Base-by-base conservation (phyloP, 2,113 vertebrate genomes). In the Bos javanicus region DNA sequence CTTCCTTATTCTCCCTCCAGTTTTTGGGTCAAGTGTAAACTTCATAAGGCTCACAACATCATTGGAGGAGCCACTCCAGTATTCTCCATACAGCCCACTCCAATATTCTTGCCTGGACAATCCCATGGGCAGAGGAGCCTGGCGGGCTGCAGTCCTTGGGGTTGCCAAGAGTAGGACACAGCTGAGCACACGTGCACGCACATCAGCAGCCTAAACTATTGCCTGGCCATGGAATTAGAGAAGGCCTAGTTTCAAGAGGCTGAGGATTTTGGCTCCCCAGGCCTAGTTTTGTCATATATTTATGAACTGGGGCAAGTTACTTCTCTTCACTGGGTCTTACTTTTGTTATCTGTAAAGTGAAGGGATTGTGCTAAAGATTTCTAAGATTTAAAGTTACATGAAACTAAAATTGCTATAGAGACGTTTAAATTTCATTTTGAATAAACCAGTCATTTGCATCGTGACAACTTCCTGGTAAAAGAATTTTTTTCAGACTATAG, bases 361-460 rank as follows among this genome's bases (percentile, higher is more conserved):
- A 30, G 43, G 14, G 52, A 13, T 87, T 92, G 7, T 86, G 33
- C 6, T 64, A 60, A 80, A 46, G 71, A 88, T 93, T 91, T 90
- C 57, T 94, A 93, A 97, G 43, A 93, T 90, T 46, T 93, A 87
- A 97, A 90, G 39, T 89, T 95, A 19, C 7, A 21, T 13, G 28
- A 96, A 90, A 56, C 17, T 78, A 50, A 90, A 86, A 93, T 54
- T 94, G 12, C 30, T 60, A 6, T 90, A 71, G 50, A 84, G 46
- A 95, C 28, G 67, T 74, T 96, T 94, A 60, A 83, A 30, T 95
- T 96, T 85, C 26, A 82, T 85, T 93, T 91, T 94, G 57, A 87
- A 84, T 46, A 92, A 85, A 12, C 17, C 43, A 92, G 30, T 62
- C 39, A 56, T 71, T 86, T 30, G 52, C 85, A 84, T 25, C 95